Base-by-base conservation (phyloP, 2,888 invertebrate genomes). In the Cyrtodaria siliqua region DNA sequence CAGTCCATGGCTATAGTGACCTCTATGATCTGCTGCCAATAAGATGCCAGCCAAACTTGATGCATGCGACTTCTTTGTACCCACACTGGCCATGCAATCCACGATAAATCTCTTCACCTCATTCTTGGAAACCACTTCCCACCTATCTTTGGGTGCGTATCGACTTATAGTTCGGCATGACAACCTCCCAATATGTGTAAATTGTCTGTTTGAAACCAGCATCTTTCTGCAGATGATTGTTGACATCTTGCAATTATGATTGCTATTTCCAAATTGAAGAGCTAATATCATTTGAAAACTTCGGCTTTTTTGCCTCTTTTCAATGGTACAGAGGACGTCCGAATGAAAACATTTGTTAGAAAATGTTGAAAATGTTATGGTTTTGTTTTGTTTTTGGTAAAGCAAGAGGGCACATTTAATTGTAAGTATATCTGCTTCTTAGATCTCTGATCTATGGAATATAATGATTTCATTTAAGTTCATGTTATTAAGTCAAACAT, bases 1-100 rank as follows among this genome's bases (percentile, higher is more conserved):
- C 88, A 97, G 95, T 9, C 97, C 97, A 92, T 97, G 97, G 87
- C 97, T 97, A 85, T 96, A 97, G 89, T 97, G 97, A 0, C 97
- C 97, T 55, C 96, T 93, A 87, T 95, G 94, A 91, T 97, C 97
- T 0, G 97, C 97, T 40, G 94, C 95, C 60, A 95, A 94, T 52
- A 97, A 92, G 67, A 96, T 94, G 84, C 96, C 95, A 0, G 96
- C 96, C 84, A 96, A 94, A 2, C 94, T 94, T 38, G 93, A 89
- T 0, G 96, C 96, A 92, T 96, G 95, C 1, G 93, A 92, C 67
- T 90, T 84, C 6, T 94, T 94, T 0, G 96, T 94, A 2, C 96
- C 96, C 2, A 95, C 95, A 12, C 95, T 95, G 69, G 92, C 92
- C 94, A 97, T 95, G 89, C 96, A 96, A 64, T 91, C 85, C 18